Conservation (phyloP, 2,797 vertebrate genomes). For the Luscinia luscinia region DNA sequence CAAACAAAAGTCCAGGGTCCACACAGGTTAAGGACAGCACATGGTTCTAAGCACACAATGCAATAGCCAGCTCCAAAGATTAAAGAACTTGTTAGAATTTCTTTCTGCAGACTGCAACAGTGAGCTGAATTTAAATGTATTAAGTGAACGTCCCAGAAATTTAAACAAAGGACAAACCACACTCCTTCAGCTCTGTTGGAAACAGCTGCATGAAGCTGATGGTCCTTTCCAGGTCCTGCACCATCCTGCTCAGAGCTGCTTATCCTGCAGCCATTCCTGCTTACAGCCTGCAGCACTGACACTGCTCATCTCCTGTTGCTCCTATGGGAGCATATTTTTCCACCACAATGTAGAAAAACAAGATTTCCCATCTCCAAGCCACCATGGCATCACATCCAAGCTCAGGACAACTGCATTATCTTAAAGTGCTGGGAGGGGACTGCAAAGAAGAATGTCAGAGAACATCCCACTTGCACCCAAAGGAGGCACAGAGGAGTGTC, state of each 20-base stretch:
- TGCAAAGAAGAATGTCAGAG: background rate
- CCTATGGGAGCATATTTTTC: background rate
- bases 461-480: background rate
- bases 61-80: slow-evolving; percentile 6
- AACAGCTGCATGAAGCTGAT: background rate
- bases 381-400: rapidly evolving
- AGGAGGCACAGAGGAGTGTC: background rate
- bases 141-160: background rate
- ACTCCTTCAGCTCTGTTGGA: background rate
- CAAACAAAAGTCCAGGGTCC: slow-evolving; percentile 53
- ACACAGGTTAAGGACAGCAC: slow-evolving; percentile 39
- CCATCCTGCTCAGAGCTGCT: background rate
- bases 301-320: background rate
- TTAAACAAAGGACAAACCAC: background rate
- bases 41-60: background rate
- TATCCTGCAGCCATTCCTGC: background rate
- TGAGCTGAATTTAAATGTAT: background rate
- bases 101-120: background rate
- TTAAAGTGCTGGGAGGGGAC: background rate
- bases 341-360: background rate
- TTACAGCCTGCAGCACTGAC: background rate
- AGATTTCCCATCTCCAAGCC: background rate
- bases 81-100: background rate
- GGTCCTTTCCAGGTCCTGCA: background rate
- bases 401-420: background rate